These are phyloP conservation scores for Apodemia mormo DNA, from an alignment of 2,888 invertebrate genomes.

Conservation along the genomic window DNA sequence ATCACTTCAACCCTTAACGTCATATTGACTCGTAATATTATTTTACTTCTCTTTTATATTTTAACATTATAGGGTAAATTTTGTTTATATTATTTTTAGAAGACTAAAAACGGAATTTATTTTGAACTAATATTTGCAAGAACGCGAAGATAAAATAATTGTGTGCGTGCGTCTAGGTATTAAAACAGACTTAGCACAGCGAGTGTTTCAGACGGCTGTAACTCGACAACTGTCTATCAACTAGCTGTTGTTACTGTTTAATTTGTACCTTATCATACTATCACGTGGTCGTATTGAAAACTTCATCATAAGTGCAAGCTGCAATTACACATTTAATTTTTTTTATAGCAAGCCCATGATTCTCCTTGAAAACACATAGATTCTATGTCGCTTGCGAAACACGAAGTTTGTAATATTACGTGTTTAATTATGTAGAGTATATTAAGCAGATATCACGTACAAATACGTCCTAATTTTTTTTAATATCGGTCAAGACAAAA, in stretches of 20 bases:
- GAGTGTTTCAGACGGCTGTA: constrained; percentile 56
- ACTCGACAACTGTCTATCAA: constrained; percentile 68
- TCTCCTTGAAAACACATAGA: constrained; percentile 34
- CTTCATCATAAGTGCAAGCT: constrained; percentile 44
- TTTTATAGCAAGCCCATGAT: constrained; percentile 32
- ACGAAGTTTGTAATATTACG: constrained; percentile 29
- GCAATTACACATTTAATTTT: constrained; percentile 40
- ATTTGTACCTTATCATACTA: constrained; percentile 73
- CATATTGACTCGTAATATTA: constrained; percentile 58
- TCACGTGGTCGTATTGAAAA: constrained; percentile 60
- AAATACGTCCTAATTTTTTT: constrained; percentile 51
- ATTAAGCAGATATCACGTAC: constrained; percentile 43
- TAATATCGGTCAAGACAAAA: constrained; percentile 59
- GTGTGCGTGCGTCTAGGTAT: constrained; percentile 52
- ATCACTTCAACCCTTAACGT: constrained; percentile 75
- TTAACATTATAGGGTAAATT: constrained; percentile 32
- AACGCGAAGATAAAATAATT: constrained; percentile 29
- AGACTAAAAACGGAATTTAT: not conserved
- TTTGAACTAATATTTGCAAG: not conserved
- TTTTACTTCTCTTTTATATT: constrained; percentile 62
- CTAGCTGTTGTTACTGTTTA: constrained; percentile 66
- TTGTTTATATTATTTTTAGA: not conserved
- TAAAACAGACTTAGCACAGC: constrained; percentile 45
- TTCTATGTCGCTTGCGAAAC: constrained; percentile 27
- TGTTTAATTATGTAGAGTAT: constrained; percentile 33